Evolutionary conservation across 2,113 vertebrate species (phyloP), one percentile per base, ranked within the genome.

Genomic region (Phylloscopus whistleri): DNA sequence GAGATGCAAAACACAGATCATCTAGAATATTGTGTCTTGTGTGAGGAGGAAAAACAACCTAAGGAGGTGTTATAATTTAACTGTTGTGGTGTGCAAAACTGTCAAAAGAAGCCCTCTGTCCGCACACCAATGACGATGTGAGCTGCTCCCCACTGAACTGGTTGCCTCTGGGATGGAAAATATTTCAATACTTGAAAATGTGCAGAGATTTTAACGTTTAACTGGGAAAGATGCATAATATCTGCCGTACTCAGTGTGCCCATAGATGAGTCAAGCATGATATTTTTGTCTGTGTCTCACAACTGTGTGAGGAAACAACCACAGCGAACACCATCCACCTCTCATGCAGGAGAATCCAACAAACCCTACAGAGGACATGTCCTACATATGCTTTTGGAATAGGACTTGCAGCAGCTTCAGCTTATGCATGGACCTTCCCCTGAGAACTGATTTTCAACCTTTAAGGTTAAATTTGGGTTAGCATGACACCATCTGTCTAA

Each of bases 261-360:
- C 3, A 2, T 7, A 28, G 37, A 19, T 1, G 1, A 84, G 58
- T 56, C 53, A 72, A 52, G 62, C 0, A 0, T 56, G 48, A 33
- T 33, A 39, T 69, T 76, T 79, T 56, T 22, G 1, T 58, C 62
- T 28, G 7, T 41, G 35, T n/a, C 62, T 81, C 15, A 1, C 26
- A 31, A 11, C 7, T 19, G 48, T 10, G 33, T 49, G 48, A 56
- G 73, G 43, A 81, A 72, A 28, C 0, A 6, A 18, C 37, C 17
- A 5, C 13, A 4, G 22, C 0, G 0, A 70, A 16, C 26, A 13
- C 37, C 1, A 0, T 41, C 53, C 43, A 24, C 11, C 43, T 55
- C 24, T 83, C 15, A 5, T 16, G 23, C 31, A 48, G 33, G 13
- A 63, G 52, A 77, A 43, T 44, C 55, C 15, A 55, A 33, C 43